Base-by-base conservation (phyloP, 2,888 invertebrate species). In the Junonia oenone region DNA sequence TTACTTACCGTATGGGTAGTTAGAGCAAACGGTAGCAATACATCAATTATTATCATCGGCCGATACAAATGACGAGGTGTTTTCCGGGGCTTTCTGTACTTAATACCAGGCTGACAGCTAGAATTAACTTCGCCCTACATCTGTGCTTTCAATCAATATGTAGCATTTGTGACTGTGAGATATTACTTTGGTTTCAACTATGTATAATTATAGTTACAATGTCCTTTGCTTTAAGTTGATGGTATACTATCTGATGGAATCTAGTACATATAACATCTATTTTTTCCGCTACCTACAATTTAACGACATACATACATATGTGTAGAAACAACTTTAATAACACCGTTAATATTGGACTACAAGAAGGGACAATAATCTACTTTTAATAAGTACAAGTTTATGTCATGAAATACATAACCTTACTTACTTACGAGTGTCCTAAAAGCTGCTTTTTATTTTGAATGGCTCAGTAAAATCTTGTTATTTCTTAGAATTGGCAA, bases 11-110 rank as follows among this genome's bases (percentile, higher is more conserved):
- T 59, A 54, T 43, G 22, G 17, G 26, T 11, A 46, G 51, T 51
- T 33, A 37, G 14, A 33, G 43, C 48, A 43, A 59, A 61, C 63
- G 55, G 61, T 63, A 61, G 63, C 63, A 40, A 59, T 53, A 52
- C 38, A 58, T 56, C 56, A 40, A 58, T 59, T 59, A 51, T 55
- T 56, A 61, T 61, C 55, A 58, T 53, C 55, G 46, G 47, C 51
- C 55, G 52, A 58, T 33, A 43, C 47, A 47, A 40, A 55, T 56
- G 29, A 51, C 52, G 55, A 33, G 22, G 26, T 33, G 47, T 49
- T 58, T 58, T 61, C 61, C 60, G 45, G 55, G 55, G 52, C 26
- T 57, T 51, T 55, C 59, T 52, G 52, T 22, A 35, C 29, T 38
- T 60, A 60, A 60, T 60, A 31, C 52, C 50, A 55, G 58, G 51